Evolutionary conservation across 2,888 invertebrate species (phyloP), one percentile per base, ranked within the genome.

Genomic region (Diarsia mendica): DNA sequence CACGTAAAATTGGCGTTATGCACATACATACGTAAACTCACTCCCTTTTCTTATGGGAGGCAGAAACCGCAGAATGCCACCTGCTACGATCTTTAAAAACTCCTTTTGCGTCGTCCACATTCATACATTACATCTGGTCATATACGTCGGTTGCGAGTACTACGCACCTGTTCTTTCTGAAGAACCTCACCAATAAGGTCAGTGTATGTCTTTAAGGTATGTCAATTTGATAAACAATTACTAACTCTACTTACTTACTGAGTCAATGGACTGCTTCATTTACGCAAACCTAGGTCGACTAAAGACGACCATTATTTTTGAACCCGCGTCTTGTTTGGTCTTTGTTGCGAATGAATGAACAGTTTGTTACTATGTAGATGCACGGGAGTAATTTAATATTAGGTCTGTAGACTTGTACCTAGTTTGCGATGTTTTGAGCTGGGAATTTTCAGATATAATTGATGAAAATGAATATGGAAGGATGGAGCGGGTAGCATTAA

Each of bases 211-310:
- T 39, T 39, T 39, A n/a, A n/a, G n/a, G n/a, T n/a, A 39, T 63
- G 10, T 44, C 39, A 13, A 39, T n/a, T 63, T 63, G 2, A 44
- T n/a, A 44, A 63, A 63, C 63, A 44, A 13, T 63, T 11, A 63
- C 61, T n/a, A 13, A 9, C n/a, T 44, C 33, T 44, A 48, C 39
- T 6, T 39, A 39, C 18, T 18, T 61, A 49, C 51, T 65, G 49
- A 33, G 33, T 84, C 67, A 81, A 75, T 70, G 63, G 63, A 71
- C 65, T 75, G 72, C 65, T 74, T 78, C 67, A 82, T 82, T 23
- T n/a, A 70, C 48, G 20, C 20, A 39, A 9, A 58, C 63, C 13
- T 74, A 51, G 67, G 58, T 78, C 67, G 28, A 33, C 51, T 33
- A 65, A 60, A 65, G 64, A 60, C 48, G 18, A 13, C 20, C 49